Base-by-base conservation (phyloP, 2,797 vertebrate genomes). In the Gobionotothen gibberifrons region DNA sequence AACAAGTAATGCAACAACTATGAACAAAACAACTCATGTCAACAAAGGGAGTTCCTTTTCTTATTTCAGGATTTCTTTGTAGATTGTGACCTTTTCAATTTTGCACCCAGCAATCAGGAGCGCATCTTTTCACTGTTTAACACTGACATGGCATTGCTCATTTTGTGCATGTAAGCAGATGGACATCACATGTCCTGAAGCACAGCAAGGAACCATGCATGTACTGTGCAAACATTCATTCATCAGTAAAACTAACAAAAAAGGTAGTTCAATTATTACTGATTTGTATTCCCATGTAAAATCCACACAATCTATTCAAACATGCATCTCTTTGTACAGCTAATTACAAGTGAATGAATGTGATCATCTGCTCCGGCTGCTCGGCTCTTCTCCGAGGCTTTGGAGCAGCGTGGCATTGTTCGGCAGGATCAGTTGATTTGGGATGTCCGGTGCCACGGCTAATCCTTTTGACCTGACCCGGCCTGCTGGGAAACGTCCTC, bases 381-480 rank as follows among this genome's bases (percentile, higher is more conserved):
- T 83, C 65, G 49, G 52, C 62, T 55, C 76, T 67, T 60, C 76
- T 88, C 76, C 78, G n/a, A 69, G 75, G 80, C 57, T 82, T 90
- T 86, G 83, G 72, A 80, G 79, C 82, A 52, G 72, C 12, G 55
- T 21, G 72, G 83, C 84, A 89, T 92, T 91, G 85, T 90, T 79
- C 49, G 52, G 52, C 59, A 68, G 82, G 88, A 90, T 85, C 86
- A 84, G 87, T 85, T 86, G 87, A 91, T 93, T 88, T 86, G 76
- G 86, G 93, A 94, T 90, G 92, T 93, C 92, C 88, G 87, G 89
- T 91, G 67, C 72, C 63, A 55, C 56, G 17, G 81, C 74, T 93
- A 94, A 94, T 94, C 90, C 85, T 65, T 90, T 87, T 92, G 91
- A 91, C 92, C 91, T 78, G 80, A 85, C 81, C 87, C 78, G 86